These are phyloP conservation scores for Drosophila prosaltans DNA, from an alignment of 1,140 invertebrate genomes.

Conservation along the genomic window DNA sequence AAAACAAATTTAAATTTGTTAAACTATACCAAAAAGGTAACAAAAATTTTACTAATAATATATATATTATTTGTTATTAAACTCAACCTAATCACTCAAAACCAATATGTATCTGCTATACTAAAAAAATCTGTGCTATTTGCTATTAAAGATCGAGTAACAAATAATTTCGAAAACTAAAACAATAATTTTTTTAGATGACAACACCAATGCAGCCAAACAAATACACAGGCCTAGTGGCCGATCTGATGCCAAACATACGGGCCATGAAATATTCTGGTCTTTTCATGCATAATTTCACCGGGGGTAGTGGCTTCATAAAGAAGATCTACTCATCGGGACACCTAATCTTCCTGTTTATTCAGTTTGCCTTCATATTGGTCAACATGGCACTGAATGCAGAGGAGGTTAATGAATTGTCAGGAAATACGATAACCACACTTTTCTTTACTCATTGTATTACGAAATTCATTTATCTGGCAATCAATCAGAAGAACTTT, in stretches of 20 bases:
- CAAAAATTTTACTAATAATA: background rate
- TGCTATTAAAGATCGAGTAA: no score
- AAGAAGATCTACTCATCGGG: constrained; percentile 86
- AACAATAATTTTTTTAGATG: constrained; percentile 51
- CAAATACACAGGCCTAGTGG: constrained; percentile 87
- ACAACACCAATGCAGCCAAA: constrained; percentile 65
- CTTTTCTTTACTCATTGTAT: constrained; percentile 91
- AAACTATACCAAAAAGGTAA: background rate
- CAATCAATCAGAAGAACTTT: constrained; percentile 88
- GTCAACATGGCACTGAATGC: constrained; percentile 88
- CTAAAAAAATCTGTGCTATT: no score
- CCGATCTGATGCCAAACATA: constrained; percentile 92
- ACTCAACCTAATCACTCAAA: no score
- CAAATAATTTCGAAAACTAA: constrained; percentile 5
- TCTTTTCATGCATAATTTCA: constrained; percentile 91
- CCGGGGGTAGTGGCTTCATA: constrained; percentile 85
- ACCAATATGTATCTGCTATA: no score
- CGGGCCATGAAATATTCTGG: constrained; percentile 89
- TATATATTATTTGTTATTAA: background rate
- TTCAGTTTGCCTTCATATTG: constrained; percentile 87
- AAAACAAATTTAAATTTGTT: no score
- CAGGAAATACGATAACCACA: constrained; percentile 91
- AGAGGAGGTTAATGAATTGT: constrained; percentile 91
- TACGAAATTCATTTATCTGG: constrained; percentile 90
- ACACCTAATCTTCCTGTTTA: constrained; percentile 86